Evolutionary conservation across 2,888 invertebrate species (phyloP).

Genomic region (Pocota personata): DNA sequence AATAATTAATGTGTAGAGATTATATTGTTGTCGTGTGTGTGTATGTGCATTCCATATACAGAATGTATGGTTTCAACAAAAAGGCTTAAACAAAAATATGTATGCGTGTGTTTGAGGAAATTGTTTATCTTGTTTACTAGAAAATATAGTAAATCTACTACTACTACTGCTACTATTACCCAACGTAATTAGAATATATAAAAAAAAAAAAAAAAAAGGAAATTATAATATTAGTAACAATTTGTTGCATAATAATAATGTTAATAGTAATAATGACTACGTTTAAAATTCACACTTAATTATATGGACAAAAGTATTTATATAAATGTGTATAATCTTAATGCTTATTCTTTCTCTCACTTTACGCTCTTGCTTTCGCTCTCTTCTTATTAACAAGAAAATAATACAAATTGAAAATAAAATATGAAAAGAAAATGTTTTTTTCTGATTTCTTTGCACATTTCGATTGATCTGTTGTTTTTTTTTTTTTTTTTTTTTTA

Average conservation of each 20-base stretch:
- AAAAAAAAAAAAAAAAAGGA: conserved; percentile 47
- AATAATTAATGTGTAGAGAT: conserved; percentile 19
- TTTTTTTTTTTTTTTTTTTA: not conserved
- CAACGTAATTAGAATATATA: conserved; percentile 42
- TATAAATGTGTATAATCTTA: conserved; percentile 46
- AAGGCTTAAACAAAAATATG: conserved; percentile 19
- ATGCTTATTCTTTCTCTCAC: conserved; percentile 21
- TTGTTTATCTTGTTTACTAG: conserved; percentile 33
- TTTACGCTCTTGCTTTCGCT: conserved; percentile 1
- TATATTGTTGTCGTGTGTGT: not conserved
- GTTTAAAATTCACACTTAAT: conserved; percentile 67
- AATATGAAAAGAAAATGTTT: conserved; percentile 40
- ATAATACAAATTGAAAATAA: conserved; percentile 64
- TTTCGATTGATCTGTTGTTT: conserved; percentile 53
- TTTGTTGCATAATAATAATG: conserved; percentile 58
- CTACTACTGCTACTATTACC: conserved; percentile 33
- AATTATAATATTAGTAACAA: conserved; percentile 65
- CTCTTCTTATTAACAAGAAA: conserved; percentile 56
- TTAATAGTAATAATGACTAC: conserved; percentile 67
- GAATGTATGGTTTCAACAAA: conserved; percentile 34
- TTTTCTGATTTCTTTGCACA: conserved; percentile 32
- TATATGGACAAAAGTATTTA: conserved; percentile 69
- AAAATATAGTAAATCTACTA: conserved; percentile 39
- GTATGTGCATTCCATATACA: conserved; percentile 34
- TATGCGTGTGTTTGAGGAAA: conserved; percentile 24